phyloP scores from a whole-genome alignment of 2,888 invertebrate genomes.

The Leucophenga montana region DNA sequence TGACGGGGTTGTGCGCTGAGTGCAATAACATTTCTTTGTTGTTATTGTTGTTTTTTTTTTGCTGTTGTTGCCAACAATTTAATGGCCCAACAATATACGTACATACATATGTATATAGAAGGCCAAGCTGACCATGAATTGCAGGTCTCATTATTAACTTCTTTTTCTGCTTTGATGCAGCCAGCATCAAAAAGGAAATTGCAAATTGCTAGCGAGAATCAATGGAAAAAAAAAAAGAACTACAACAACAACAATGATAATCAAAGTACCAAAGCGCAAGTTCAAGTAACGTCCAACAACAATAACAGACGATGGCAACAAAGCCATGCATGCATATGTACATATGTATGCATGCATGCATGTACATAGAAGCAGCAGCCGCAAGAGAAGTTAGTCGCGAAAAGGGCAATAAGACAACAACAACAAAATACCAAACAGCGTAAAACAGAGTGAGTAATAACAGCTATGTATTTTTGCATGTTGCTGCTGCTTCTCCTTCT shows the following conservation, averaged over 20 bases:
- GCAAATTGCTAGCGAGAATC: slow-evolving; percentile 11
- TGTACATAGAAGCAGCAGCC: no score
- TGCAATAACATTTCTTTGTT: no score
- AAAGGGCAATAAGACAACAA: slow-evolving; percentile 10
- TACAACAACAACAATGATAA: not conserved
- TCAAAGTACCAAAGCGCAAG: not conserved
- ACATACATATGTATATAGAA: slow-evolving; percentile 15
- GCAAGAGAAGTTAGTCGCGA: not conserved
- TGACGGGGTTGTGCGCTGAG: no score
- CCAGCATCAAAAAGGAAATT: slow-evolving; percentile 15
- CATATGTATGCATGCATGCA: not conserved
- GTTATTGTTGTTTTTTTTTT: no score
- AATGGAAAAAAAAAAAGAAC: not conserved
- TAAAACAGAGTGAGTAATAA: slow-evolving; percentile 6
- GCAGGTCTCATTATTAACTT: not conserved
- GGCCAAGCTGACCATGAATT: slow-evolving; percentile 11
- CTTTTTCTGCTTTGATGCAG: not conserved
- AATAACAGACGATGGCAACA: not conserved
- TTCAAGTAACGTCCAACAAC: slow-evolving; percentile 17
- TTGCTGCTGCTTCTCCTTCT: not conserved
- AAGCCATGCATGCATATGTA: not conserved
- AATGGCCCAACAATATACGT: no score
- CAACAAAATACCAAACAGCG: not conserved
- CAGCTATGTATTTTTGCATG: slow-evolving; percentile 24
- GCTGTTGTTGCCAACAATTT: no score